Percentiles rank a stretch among this genome's conserved stretches.
These are phyloP conservation scores for Mamestra configurata DNA, from an alignment of 1,140 invertebrate species.

Conservation along the genomic window DNA sequence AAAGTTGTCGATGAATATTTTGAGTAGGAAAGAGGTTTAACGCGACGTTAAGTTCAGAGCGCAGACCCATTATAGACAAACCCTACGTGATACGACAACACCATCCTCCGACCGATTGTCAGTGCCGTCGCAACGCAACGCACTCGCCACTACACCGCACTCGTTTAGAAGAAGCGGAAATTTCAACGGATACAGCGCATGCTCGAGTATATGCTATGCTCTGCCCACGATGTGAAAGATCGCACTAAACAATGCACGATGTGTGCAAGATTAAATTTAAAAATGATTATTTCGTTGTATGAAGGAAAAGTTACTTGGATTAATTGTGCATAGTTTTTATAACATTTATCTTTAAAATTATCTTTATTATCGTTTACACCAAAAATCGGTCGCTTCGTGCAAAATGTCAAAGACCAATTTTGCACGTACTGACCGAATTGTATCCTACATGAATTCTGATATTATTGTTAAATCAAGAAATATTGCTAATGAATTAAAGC, in stretches of 20 bases:
- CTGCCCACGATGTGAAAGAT: neutral
- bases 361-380: neutral
- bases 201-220: slow-evolving; percentile 76
- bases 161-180: slow-evolving; percentile 81
- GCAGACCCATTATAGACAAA: slow-evolving; percentile 58
- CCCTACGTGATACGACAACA: slow-evolving; percentile 72
- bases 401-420: too few relatives aligned
- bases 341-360: too few relatives aligned
- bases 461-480: too few relatives aligned
- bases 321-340: neutral
- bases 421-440: too few relatives aligned
- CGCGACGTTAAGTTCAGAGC: slow-evolving; percentile 38
- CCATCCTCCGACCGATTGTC: slow-evolving; percentile 87
- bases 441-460: too few relatives aligned
- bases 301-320: neutral
- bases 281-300: neutral
- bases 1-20: neutral
- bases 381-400: neutral
- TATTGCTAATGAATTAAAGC: too few relatives aligned
- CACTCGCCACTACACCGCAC: slow-evolving; percentile 57
- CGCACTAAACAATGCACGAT: neutral
- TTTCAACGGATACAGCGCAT: slow-evolving; percentile 86
- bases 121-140: slow-evolving; percentile 64
- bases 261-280: neutral
- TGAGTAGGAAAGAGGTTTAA: neutral